phyloP scores from a whole-genome alignment of 2,888 invertebrate species.

The Ashinkailepas kermadecensis region DNA sequence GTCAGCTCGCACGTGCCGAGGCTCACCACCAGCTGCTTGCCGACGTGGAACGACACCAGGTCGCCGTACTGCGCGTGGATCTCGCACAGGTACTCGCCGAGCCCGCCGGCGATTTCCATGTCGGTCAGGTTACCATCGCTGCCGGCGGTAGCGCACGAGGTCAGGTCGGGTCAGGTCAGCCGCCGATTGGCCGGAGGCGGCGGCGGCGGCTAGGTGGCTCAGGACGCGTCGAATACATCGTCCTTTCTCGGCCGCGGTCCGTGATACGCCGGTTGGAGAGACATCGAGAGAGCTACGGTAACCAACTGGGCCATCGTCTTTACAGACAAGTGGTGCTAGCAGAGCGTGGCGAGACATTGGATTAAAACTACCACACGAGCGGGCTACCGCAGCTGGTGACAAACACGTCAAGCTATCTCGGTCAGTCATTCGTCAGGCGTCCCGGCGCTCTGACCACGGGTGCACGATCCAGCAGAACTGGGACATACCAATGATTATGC shows the following conservation, averaged over 20 bases:
- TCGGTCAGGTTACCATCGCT: conserved; percentile 15
- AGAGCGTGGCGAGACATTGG: no score
- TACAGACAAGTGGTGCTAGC: no score
- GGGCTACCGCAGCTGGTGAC: no score
- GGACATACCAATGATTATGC: no score
- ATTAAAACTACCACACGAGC: no score
- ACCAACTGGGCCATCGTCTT: no score
- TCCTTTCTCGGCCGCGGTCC: neutral
- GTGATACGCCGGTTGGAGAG: neutral
- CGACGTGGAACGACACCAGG: conserved; percentile 7
- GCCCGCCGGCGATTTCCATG: conserved; percentile 2
- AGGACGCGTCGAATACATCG: no score
- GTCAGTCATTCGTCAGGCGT: no score
- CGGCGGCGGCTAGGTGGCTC: neutral
- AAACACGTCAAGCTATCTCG: no score
- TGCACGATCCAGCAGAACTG: no score
- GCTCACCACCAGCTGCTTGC: conserved; percentile 4
- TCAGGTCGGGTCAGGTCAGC: neutral
- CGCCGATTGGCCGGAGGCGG: neutral
- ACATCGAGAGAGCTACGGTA: no score
- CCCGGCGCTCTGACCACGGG: no score
- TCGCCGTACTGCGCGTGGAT: neutral
- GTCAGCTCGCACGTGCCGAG: neutral
- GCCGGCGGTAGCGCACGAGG: neutral
- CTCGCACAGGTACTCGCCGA: conserved; percentile 9